Percentiles rank a stretch among this genome's conserved stretches.
These are phyloP conservation scores for Mionectes macconnelli DNA, from an alignment of 2,113 vertebrate species.

Conservation along the genomic window DNA sequence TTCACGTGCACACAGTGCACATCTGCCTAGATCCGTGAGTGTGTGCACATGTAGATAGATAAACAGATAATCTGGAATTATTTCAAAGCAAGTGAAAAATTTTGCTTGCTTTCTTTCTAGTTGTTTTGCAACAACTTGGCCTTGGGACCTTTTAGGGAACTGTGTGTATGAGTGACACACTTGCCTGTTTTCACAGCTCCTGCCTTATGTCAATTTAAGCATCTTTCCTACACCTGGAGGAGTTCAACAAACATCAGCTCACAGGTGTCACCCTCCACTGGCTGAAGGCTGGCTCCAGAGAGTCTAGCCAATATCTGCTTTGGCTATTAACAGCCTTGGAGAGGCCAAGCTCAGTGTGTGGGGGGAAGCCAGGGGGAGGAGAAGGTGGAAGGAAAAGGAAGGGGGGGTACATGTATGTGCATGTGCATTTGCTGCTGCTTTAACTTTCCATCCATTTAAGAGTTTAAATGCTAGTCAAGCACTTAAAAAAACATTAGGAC, in stretches of 20 bases:
- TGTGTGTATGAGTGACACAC: neutral
- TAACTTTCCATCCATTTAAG: slow-evolving; percentile 68
- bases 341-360: slow-evolving; percentile 46
- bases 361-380: neutral
- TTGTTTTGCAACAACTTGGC: neutral
- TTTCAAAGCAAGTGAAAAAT: slow-evolving; percentile 25
- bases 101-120: neutral
- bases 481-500: slow-evolving; percentile 79
- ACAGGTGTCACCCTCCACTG: slow-evolving; percentile 65
- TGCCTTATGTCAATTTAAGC: slow-evolving; percentile 51
- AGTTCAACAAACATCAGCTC: slow-evolving; percentile 66
- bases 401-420: slow-evolving; percentile 5
- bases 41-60: neutral
- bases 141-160: slow-evolving; percentile 26
- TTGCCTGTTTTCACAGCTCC: slow-evolving; percentile 60
- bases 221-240: slow-evolving; percentile 71
- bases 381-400: slow-evolving; percentile 12
- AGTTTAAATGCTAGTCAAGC: slow-evolving; percentile 74
- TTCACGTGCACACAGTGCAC: rapidly evolving
- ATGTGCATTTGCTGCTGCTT: slow-evolving; percentile 44
- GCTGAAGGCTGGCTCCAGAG: slow-evolving; percentile 69
- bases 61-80: neutral
- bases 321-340: slow-evolving; percentile 39
- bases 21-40: neutral
- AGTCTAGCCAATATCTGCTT: slow-evolving; percentile 71